These are phyloP conservation scores for Leptodirus hochenwartii DNA, from an alignment of 2,888 invertebrate species.

Conservation along the genomic window DNA sequence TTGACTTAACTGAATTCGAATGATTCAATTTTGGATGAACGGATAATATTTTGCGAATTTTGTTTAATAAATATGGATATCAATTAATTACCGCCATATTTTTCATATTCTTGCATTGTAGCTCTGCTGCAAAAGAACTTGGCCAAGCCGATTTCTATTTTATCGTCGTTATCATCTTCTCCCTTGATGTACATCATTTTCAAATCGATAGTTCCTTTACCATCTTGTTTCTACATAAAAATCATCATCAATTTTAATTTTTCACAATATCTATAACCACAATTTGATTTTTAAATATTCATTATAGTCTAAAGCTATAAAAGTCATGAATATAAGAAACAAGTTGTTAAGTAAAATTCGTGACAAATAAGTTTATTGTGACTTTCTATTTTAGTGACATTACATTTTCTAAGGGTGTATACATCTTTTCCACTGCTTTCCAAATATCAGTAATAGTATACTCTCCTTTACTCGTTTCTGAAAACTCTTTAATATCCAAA, in stretches of 20 bases:
- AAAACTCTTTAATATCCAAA: conserved; percentile 43
- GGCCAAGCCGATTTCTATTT: conserved; percentile 40
- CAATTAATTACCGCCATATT: conserved; percentile 35
- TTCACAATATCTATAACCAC: too few species aligned
- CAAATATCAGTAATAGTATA: conserved; percentile 52
- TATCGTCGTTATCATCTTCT: conserved; percentile 45
- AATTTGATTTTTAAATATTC: too few species aligned
- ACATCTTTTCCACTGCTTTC: conserved; percentile 45
- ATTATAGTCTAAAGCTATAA: too few species aligned
- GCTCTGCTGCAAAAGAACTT: conserved; percentile 46
- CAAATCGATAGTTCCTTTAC: conserved; percentile 48
- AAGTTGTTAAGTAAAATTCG: too few species aligned
- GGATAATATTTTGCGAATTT: too few species aligned
- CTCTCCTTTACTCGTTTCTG: conserved; percentile 36
- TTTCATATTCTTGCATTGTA: conserved; percentile 55
- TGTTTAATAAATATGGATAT: too few species aligned
- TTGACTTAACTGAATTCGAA: too few species aligned
- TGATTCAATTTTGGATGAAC: too few species aligned
- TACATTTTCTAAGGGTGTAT: too few species aligned
- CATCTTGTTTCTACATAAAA: conserved; percentile 43
- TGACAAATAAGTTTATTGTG: too few species aligned
- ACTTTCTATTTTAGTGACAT: too few species aligned
- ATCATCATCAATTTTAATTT: conserved; percentile 8
- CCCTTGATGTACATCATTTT: conserved; percentile 43
- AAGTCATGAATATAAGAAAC: too few species aligned